Evolutionary conservation across 2,113 vertebrate species (phyloP).

Genomic region (Carettochelys insculpta): DNA sequence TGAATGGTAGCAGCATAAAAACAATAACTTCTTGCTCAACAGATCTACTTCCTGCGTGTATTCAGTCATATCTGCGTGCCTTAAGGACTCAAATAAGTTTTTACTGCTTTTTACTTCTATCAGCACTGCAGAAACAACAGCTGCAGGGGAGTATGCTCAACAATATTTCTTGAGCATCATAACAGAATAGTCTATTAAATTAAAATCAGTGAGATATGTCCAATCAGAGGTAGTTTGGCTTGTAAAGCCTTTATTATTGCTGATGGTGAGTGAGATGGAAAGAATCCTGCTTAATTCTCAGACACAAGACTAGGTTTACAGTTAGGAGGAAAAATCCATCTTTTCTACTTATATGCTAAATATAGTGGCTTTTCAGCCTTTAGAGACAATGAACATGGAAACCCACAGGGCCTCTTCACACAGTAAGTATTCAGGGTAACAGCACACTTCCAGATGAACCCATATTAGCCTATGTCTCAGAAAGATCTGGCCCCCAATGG

Average conservation of each 20-base stretch:
- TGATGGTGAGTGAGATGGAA: accelerated
- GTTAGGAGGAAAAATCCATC: not conserved
- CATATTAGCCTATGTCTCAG: not conserved
- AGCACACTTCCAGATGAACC: not conserved
- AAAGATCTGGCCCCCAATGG: not conserved
- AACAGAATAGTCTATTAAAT: not conserved
- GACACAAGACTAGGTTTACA: not conserved
- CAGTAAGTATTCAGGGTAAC: not conserved
- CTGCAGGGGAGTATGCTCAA: not conserved
- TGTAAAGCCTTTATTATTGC: not conserved
- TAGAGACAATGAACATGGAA: not conserved
- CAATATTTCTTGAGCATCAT: not conserved
- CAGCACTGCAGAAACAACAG: not conserved
- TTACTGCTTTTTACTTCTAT: not conserved
- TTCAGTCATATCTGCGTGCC: not conserved
- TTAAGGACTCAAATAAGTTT: not conserved
- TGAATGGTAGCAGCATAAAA: not conserved
- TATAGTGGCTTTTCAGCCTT: not conserved
- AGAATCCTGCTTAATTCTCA: not conserved
- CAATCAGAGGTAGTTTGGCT: not conserved
- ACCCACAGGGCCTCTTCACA: accelerated
- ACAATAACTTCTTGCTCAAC: not conserved
- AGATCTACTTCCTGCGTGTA: not conserved
- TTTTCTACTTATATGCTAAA: not conserved
- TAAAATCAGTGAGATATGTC: not conserved